These are phyloP conservation scores for Clamator glandarius DNA, from an alignment of 2,797 vertebrate species.

Conservation along the genomic window DNA sequence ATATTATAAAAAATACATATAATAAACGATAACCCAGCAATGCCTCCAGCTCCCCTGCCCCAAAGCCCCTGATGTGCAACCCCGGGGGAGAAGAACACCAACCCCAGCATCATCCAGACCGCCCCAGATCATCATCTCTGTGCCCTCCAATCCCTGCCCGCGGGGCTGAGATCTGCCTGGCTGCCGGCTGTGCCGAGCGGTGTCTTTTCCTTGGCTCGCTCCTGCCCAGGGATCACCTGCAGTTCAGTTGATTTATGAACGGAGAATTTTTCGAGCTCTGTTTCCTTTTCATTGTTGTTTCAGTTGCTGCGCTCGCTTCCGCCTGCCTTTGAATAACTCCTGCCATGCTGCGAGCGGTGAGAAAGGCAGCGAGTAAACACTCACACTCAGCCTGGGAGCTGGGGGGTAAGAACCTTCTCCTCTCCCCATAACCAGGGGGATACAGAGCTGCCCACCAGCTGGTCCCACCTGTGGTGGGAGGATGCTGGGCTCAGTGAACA, in stretches of 20 bases:
- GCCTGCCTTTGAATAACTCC: conserved; percentile 67
- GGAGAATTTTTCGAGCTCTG: conserved; percentile 57
- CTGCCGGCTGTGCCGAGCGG: background rate
- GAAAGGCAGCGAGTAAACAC: conserved; percentile 60
- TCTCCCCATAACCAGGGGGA: background rate
- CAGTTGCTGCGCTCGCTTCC: conserved; percentile 62
- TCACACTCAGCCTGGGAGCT: conserved; percentile 26
- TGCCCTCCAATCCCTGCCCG: background rate
- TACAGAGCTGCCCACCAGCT: background rate
- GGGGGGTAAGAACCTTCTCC: background rate
- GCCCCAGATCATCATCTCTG: background rate
- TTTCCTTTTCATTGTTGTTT: conserved; percentile 69
- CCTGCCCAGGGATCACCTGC: conserved; percentile 72
- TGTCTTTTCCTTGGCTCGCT: conserved; percentile 19
- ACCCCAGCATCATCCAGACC: background rate
- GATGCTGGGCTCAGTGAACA: background rate
- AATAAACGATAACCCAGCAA: fast-evolving
- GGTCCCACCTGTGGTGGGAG: background rate
- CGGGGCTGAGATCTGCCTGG: background rate
- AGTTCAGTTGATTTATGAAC: conserved; percentile 73
- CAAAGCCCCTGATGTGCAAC: background rate
- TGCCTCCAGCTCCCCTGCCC: background rate
- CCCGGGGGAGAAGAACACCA: fast-evolving
- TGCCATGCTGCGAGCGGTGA: conserved; percentile 57
- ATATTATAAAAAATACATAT: background rate